Base-by-base conservation (phyloP, 2,797 vertebrate species). In the Threskiornis aethiopicus region DNA sequence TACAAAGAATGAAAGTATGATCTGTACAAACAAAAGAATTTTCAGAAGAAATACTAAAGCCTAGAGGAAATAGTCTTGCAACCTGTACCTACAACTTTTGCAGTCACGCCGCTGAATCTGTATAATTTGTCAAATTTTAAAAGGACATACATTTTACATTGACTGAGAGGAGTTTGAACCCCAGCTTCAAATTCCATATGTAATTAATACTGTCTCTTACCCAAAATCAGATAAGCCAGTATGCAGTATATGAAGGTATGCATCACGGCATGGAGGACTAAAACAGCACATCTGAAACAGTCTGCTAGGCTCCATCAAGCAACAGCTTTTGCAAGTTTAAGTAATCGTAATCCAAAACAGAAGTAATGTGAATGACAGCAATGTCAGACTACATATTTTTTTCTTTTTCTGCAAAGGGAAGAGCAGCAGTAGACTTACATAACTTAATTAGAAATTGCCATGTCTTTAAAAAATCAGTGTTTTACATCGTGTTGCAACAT, bases 51-150 rank as follows among this genome's bases (percentile, higher is more conserved):
- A 42, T 25, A 57, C 16, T 47, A 58, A 84, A 62, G 44, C 13
- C 22, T 70, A 57, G 16, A 24, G 41, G 16, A 91, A 89, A 54
- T 4, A 47, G 31, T 33, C 35, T 59, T 69, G 65, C 33, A 51
- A 47, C 8, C 14, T 31, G 10, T 55, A 62, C 44, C 51, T 25
- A 61, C 0, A 7, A 31, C 6, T n/a, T 78, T 0, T 1, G 35
- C 51, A 79, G 9, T 31, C 24, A 51, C 1, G 3, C 17, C 51
- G 41, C 22, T 73, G 15, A 65, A 59, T 44, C 61, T 1, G 0
- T 28, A 10, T n/a, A 59, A 55, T 37, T 51, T 26, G 54, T 19
- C 39, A 49, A 39, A 21, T 35, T 58, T 47, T 49, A 49, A 44
- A 77, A 75, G 29, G 4, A 67, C 11, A 39, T 5, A 54, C 5